These are phyloP conservation scores for Trididemnum nubilum DNA, from an alignment of 23 tunicate species.

Conservation along the genomic window DNA sequence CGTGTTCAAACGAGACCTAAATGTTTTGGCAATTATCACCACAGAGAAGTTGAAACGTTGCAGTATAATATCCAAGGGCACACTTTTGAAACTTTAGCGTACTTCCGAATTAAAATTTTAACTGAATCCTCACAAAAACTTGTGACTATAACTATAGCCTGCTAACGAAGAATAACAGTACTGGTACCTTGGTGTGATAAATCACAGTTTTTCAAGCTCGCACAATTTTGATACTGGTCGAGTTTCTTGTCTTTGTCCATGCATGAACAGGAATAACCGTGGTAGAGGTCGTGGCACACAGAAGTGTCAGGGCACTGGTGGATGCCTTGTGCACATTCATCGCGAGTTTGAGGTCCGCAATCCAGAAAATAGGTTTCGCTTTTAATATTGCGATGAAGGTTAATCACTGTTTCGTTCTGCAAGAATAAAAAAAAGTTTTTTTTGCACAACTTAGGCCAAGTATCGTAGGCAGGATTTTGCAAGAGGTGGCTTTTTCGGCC, in stretches of 20 bases:
- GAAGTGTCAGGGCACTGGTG: conserved; percentile 47
- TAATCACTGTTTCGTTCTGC: not conserved
- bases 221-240: conserved; percentile 70
- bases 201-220: conserved; percentile 20
- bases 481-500: no score
- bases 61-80: no score
- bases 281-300: conserved; percentile 43
- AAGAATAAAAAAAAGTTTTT: not conserved
- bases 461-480: no score
- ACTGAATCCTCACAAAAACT: no score
- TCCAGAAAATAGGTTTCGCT: conserved; percentile 28
- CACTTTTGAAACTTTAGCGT: no score
- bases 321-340: conserved; percentile 51
- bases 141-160: no score
- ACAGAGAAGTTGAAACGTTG: no score
- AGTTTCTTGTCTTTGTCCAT: not conserved
- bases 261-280: conserved; percentile 66
- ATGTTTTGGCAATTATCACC: no score
- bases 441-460: not conserved
- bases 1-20: no score
- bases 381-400: not conserved
- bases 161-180: no score
- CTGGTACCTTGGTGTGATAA: conserved; percentile 29
- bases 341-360: conserved; percentile 47
- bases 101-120: no score